phyloP scores from a whole-genome alignment of 1,140 invertebrate species.

The Drosophila arizonae region DNA sequence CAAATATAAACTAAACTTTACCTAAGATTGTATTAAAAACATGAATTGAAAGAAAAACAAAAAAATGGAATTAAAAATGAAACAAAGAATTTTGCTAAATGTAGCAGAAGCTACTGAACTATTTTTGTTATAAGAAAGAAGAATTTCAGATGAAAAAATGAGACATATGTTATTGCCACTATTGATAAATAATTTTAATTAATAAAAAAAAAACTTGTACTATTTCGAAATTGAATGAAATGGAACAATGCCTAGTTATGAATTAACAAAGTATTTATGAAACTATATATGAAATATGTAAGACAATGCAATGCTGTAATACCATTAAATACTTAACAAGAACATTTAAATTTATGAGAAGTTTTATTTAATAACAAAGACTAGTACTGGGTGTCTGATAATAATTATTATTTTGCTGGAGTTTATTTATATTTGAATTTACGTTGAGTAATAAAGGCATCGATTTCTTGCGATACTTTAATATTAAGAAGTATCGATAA shows the following conservation, averaged over 20 bases:
- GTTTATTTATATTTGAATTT: not conserved
- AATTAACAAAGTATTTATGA: conserved; percentile 64
- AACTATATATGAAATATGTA: conserved; percentile 76
- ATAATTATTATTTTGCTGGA: no score
- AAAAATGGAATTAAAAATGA: conserved; percentile 32
- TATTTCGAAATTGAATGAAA: conserved; percentile 46
- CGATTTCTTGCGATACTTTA: not conserved
- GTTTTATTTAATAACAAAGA: conserved; percentile 5
- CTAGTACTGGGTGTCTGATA: no score
- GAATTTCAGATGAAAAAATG: conserved; percentile 29
- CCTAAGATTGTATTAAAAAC: conserved; percentile 75
- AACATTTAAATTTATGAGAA: conserved; percentile 34
- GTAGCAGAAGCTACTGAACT: conserved; percentile 52
- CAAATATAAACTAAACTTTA: conserved; percentile 57
- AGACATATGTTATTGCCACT: conserved; percentile 68
- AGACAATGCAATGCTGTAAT: conserved; percentile 76
- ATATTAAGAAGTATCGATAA: not conserved
- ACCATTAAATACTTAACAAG: conserved; percentile 71
- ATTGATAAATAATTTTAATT: conserved; percentile 73
- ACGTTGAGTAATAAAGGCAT: not conserved
- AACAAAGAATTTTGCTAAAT: conserved; percentile 37
- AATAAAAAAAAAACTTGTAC: conserved; percentile 39
- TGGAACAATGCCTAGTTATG: conserved; percentile 67
- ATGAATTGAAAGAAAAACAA: conserved; percentile 21
- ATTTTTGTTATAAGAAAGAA: conserved; percentile 70